A percentile compares a stretch with the other conserved stretches of the same genome.
These are phyloP conservation scores for Paramormyrops hopkinsi DNA, from an alignment of 2,797 vertebrate species.

Conservation along the genomic window DNA sequence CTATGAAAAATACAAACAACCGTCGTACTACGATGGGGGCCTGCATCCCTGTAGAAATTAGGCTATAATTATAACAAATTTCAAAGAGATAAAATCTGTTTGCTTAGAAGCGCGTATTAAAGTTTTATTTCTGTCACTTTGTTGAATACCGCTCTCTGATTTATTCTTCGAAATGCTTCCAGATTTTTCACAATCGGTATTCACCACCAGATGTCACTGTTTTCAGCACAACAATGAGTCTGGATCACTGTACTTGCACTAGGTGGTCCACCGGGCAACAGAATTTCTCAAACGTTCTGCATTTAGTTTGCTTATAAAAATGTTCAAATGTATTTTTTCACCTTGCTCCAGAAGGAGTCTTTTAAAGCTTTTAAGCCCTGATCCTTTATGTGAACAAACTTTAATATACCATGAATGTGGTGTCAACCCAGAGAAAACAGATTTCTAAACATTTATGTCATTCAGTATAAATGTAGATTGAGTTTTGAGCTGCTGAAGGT, in stretches of 20 bases:
- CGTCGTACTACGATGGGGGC: not conserved
- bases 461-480: not conserved
- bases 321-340: not conserved
- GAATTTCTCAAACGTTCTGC: not conserved
- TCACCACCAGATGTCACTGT: slow-evolving; percentile 20
- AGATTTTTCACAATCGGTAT: not conserved
- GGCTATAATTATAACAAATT: not conserved
- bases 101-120: not conserved
- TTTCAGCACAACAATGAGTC: not conserved
- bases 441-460: not conserved
- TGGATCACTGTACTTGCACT: not conserved
- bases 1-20: not conserved
- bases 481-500: not conserved
- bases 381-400: not conserved
- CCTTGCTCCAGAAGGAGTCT: not conserved
- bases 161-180: not conserved
- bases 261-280: not conserved
- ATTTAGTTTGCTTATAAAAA: not conserved
- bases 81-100: not conserved
- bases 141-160: not conserved
- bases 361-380: not conserved
- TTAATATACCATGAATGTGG: not conserved
- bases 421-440: not conserved
- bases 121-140: not conserved
- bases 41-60: not conserved